Evolutionary conservation across 2,797 vertebrate species (phyloP), one percentile per base, ranked within the genome.

Genomic region (Taenioides sp.): DNA sequence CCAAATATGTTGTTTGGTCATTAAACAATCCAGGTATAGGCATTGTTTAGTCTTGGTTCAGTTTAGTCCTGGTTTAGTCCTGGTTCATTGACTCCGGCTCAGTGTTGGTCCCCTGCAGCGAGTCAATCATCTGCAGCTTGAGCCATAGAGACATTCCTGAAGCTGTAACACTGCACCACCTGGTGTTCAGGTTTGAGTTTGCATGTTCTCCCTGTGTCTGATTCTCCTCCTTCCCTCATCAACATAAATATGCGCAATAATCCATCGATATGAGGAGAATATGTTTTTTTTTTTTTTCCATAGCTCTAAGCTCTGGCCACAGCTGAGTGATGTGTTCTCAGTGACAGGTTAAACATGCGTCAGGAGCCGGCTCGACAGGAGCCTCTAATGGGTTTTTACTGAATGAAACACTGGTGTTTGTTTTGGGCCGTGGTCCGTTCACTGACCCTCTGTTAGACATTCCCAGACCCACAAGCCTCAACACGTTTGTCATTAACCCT

Each of bases 401-500:
- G 20, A 63, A 43, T 65, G 37, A 64, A 25, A 40, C 5, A 0
- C 10, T 23, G 43, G 60, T 37, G 62, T 64, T 64, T 43, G 37
- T 4, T 14, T 11, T 25, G 37, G 37, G 10, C 22, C n/a, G 40
- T 27, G 63, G 23, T 65, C 40, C 40, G 40, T 65, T 65, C 63
- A 65, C 40, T 65, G 63, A 65, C 63, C 63, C 23, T 50, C n/a
- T 65, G 63, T 49, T 63, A 43, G 62, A 10, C 63, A 27, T 65
- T 50, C 63, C 43, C 43, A 65, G 6, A 14, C 40, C 2, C 16
- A 11, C 63, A 50, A 28, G 63, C 43, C 63, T 3, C 5, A 1
- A 65, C 63, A 65, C 22, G 23, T 75, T 27, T 58, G 16, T 25
- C 60, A 67, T 62, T 67, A 66, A 37, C 28, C 31, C n/a, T 57